Base-by-base conservation (phyloP, 2,888 invertebrate genomes). In the Smittia sp. region DNA sequence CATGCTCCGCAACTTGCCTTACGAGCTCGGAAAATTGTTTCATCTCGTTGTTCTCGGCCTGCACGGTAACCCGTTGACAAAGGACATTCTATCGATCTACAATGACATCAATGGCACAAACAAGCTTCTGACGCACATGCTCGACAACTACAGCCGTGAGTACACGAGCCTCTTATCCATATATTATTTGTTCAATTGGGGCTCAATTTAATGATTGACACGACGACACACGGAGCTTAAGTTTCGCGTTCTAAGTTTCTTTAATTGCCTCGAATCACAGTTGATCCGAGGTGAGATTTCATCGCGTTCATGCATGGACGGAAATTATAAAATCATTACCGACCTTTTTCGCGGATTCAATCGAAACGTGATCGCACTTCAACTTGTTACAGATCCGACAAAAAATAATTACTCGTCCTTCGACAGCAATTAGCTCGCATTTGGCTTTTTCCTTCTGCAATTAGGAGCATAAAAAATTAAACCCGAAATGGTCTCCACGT, bases 1-100 rank as follows among this genome's bases (percentile, higher is more conserved):
- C 85, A 91, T 90, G 83, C 87, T 99, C 78, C 89, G 97, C 77
- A 91, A 92, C 78, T 86, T 99, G 79, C 99, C 99, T 1, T 97
- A 94, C 83, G 98, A 98, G 85, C 86, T 99, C 78, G 99, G 99
- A 78, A 96, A 96, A 84, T 87, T 98, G 78, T 99, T 98, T 85
- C 95, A 98, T 84, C 87, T 99, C 76, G 93, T 96, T 83, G 89
- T 93, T 79, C 87, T 99, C 77, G 96, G 96, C 80, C 86, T 94
- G 78, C 91, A 93, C 80, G 97, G 96, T 24, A 98, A 98, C 86
- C 98, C 97, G 52, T 86, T 98, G 76, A 91, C 91, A 80, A 94
- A 94, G 83, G 97, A 98, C 81, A 91, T 97, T 83, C 87, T 94
- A 83, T 88, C 91, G 76, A 87, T 97, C 77, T 97, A 96, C 84